Base-by-base conservation (phyloP, 1,140 invertebrate genomes). In the Calephelis virginiensis region DNA sequence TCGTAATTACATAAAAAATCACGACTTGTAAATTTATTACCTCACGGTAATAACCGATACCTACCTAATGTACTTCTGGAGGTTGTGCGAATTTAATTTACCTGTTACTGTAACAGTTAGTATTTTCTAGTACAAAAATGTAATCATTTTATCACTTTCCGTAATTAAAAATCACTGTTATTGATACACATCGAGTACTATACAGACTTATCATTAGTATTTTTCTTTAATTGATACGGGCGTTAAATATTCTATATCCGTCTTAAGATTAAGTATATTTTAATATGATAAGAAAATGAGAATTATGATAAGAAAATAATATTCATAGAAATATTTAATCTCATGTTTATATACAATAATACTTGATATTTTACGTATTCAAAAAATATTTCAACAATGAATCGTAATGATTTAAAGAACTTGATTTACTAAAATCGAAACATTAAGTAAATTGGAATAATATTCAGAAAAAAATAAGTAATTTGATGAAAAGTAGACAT, bases 241-340 rank as follows among this genome's bases (percentile, higher is more conserved):
- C 13, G 17, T 17, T 14, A 63, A 63, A 66, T 40, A 38, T 64
- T 45, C 49, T 67, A 47, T 48, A 63, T 68, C 61, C 45, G 62
- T 64, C 56, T 50, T 64, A 28, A 50, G 10, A 56, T 37, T 56
- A 56, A 56, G 53, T 37, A 56, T 8, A 10, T 10, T 8, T 56
- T 56, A 56, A 11, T 28, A 28, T 37, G 50, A 56, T 56, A 56
- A 56, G 17, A 9, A 37, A 56, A 28, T 37, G 14, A 56, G 17
- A 50, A 17, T 9, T 11, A 9, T 37, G 50, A 56, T 56, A 56
- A 56, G 17, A 9, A 37, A 56, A 28, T 37, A 9, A 56, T 11
- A 9, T 56, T 37, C 17, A 28, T 12, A 10, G 50, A 56, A 56
- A 56, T 28, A 11, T 56, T 56, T 56, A 56, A 5, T 56, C 17